Evolutionary conservation across 2,113 vertebrate species (phyloP).

Genomic region (Tragulus kanchil): DNA sequence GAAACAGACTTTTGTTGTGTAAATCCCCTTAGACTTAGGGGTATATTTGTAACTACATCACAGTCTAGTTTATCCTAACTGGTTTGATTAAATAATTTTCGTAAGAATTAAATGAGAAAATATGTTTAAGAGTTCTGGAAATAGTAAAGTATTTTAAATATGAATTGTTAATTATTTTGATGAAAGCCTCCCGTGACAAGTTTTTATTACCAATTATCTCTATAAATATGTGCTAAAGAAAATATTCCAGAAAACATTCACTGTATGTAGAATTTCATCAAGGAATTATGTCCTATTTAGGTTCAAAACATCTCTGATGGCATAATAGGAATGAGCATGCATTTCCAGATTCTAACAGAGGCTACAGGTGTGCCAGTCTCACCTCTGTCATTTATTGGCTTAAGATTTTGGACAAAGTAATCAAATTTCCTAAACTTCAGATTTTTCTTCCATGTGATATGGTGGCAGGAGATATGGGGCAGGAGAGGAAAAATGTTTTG

Average conservation of each 20-base stretch:
- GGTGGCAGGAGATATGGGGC: neutral
- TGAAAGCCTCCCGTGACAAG: neutral
- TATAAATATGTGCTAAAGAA: neutral
- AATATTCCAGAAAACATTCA: neutral
- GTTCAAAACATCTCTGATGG: neutral
- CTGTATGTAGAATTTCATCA: neutral
- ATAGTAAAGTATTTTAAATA: neutral
- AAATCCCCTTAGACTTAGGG: neutral
- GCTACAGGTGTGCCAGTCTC: neutral
- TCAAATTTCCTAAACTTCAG: neutral
- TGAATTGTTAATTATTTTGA: neutral
- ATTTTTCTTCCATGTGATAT: neutral
- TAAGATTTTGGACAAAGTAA: neutral
- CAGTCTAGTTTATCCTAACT: neutral
- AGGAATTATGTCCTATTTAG: neutral
- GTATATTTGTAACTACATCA: neutral
- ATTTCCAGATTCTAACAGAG: neutral
- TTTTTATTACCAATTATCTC: slow-evolving; percentile 19
- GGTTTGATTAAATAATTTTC: neutral
- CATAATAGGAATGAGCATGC: neutral
- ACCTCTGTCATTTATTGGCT: neutral
- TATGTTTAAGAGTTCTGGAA: neutral
- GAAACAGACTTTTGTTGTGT: neutral
- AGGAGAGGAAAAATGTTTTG: neutral
- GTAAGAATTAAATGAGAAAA: neutral